These are phyloP conservation scores for Tethea ocularis DNA, from an alignment of 2,888 invertebrate species.

Conservation along the genomic window DNA sequence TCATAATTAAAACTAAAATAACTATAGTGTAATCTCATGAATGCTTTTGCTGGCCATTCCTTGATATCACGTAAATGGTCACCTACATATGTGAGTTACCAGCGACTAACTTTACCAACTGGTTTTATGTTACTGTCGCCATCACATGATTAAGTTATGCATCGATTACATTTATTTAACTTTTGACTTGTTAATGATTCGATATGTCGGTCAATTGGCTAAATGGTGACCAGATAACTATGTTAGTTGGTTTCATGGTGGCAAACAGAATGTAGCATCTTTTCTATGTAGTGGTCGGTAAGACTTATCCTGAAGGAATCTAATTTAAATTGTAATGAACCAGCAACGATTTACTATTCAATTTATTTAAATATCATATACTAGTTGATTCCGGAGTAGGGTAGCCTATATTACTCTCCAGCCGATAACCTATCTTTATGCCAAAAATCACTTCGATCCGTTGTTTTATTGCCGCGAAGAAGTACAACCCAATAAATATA, in stretches of 20 bases:
- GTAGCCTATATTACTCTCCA: no score
- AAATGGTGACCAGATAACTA: background rate
- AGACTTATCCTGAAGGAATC: no score
- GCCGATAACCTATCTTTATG: no score
- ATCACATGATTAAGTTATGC: background rate
- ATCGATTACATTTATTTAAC: slow-evolving; percentile 3
- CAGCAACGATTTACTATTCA: no score
- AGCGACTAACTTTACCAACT: background rate
- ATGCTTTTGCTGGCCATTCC: background rate
- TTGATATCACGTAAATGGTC: background rate
- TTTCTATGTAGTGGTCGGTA: no score
- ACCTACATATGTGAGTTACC: slow-evolving; percentile 4
- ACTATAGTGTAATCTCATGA: background rate
- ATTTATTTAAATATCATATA: no score
- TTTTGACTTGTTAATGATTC: background rate
- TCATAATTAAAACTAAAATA: background rate
- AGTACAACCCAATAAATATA: no score
- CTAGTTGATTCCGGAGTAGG: no score
- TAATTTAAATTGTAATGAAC: no score
- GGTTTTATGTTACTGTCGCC: background rate
- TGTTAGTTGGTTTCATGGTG: background rate
- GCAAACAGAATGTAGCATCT: no score
- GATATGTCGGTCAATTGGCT: background rate
- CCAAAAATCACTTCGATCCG: no score
- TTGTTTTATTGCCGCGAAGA: no score